Conservation (phyloP, 2,888 invertebrate genomes). For the Sarcophaga carnaria region DNA sequence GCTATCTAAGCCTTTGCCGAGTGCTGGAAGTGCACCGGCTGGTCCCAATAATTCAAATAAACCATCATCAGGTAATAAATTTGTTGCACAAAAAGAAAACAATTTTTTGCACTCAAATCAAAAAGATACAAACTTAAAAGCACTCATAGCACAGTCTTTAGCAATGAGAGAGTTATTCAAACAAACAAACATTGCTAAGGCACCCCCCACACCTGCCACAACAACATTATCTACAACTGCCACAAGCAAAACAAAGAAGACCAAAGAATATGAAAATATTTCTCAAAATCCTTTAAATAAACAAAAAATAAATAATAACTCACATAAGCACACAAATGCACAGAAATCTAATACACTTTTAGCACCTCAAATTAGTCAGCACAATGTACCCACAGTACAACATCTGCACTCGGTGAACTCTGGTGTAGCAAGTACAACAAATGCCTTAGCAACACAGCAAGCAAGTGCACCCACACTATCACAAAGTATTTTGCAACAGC, state of each 20-base stretch:
- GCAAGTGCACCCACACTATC: not conserved
- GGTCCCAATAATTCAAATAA: not conserved
- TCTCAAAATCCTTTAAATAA: not conserved
- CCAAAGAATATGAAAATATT: not conserved
- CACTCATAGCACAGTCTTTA: not conserved
- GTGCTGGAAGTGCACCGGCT: not conserved
- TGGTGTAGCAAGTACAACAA: no score
- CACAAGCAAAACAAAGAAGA: not conserved
- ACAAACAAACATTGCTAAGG: not conserved
- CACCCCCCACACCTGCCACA: not conserved
- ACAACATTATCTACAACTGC: not conserved
- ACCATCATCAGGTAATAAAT: constrained; percentile 41
- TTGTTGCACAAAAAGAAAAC: not conserved
- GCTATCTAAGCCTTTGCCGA: constrained; percentile 33
- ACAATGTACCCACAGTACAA: not conserved
- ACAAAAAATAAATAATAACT: not conserved
- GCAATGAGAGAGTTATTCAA: not conserved
- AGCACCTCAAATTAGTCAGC: not conserved
- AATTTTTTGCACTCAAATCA: not conserved
- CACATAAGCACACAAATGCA: not conserved
- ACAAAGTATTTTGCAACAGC: not conserved
- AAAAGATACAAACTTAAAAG: not conserved
- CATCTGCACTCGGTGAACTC: not conserved
- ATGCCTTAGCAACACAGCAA: no score
- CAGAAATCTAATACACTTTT: not conserved